These are phyloP conservation scores for Helicorthomorpha holstii DNA, from an alignment of 1,140 invertebrate genomes.

Conservation along the genomic window DNA sequence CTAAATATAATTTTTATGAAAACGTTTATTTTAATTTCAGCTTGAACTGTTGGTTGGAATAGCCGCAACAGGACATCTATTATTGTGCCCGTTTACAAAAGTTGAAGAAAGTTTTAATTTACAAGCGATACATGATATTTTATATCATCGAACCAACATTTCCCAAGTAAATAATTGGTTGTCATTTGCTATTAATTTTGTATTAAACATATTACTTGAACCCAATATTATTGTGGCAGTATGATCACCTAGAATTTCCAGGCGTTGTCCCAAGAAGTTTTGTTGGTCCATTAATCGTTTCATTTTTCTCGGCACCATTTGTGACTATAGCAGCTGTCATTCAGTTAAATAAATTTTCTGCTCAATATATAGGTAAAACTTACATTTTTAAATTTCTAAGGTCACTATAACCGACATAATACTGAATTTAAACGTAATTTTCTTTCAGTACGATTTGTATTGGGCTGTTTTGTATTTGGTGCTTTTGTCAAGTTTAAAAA, in stretches of 20 bases:
- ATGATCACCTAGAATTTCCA: slow-evolving; percentile 95
- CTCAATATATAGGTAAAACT: slow-evolving; percentile 66
- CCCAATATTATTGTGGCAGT: slow-evolving; percentile 41
- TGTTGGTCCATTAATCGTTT: slow-evolving; percentile 74
- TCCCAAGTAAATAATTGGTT: slow-evolving; percentile 44
- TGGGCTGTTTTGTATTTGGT: slow-evolving; percentile 55
- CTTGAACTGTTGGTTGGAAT: not conserved
- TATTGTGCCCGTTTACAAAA: slow-evolving; percentile 92
- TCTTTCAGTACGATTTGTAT: slow-evolving; percentile 56
- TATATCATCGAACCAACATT: slow-evolving; percentile 71
- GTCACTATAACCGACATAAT: slow-evolving; percentile 11
- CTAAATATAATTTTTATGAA: too few relatives aligned
- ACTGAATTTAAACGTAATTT: slow-evolving; percentile 9
- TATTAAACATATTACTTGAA: not conserved
- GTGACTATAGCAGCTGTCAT: slow-evolving; percentile 46
- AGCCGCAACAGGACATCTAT: slow-evolving; percentile 41
- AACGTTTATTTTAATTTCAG: too few relatives aligned
- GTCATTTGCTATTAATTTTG: too few relatives aligned
- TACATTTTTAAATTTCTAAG: not conserved
- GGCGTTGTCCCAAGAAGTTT: slow-evolving; percentile 96
- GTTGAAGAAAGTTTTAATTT: slow-evolving; percentile 99
- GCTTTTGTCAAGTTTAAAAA: slow-evolving; percentile 53
- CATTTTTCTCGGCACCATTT: slow-evolving; percentile 56
- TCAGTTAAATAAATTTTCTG: slow-evolving; percentile 65
- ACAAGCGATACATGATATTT: slow-evolving; percentile 92